A percentile compares a stretch with the other conserved stretches of the same genome.
These are phyloP conservation scores for Glossophaga mutica DNA, from an alignment of 2,797 vertebrate genomes.

Conservation along the genomic window DNA sequence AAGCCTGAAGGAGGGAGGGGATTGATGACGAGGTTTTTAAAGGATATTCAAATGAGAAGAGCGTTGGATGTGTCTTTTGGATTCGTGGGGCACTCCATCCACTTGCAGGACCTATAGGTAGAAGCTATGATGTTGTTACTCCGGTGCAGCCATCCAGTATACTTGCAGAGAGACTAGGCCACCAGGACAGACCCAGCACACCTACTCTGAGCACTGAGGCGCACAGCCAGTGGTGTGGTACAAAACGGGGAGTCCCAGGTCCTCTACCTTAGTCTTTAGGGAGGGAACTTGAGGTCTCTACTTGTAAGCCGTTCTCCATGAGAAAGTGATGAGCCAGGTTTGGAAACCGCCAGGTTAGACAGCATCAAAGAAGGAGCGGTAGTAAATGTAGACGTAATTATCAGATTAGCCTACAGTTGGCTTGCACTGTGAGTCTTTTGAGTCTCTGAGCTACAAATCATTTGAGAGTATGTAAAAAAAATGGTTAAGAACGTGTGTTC, in stretches of 20 bases:
- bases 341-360: not conserved
- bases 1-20: not conserved
- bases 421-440: not conserved
- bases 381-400: not conserved
- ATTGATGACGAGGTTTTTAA: not conserved
- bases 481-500: not conserved
- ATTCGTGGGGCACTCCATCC: not conserved
- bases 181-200: accelerated
- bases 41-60: not conserved
- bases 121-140: not conserved
- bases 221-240: not conserved
- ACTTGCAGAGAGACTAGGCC: not conserved
- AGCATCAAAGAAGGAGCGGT: not conserved
- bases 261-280: not conserved
- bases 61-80: not conserved
- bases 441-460: not conserved
- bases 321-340: not conserved
- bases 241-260: not conserved
- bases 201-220: not conserved
- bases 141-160: accelerated
- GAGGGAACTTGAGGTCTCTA: not conserved
- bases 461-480: not conserved
- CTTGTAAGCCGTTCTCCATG: not conserved
- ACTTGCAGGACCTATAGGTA: not conserved
- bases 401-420: not conserved